Evolutionary conservation across 2,797 vertebrate genomes (phyloP).

Genomic region (Arrhamphus sclerolepis): DNA sequence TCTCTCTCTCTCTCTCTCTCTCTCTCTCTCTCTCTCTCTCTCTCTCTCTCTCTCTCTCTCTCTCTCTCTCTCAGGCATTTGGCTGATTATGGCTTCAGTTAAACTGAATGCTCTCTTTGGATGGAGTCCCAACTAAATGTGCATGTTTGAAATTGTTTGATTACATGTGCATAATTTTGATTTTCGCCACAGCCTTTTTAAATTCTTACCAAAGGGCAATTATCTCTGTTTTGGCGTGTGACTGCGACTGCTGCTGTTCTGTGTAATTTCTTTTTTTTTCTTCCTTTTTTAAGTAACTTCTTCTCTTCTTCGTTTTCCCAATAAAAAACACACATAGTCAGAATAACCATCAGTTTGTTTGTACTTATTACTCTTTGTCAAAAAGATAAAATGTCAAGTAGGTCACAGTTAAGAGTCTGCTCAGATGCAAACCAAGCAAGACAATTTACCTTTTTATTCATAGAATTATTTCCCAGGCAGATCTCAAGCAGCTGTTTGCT

Average conservation of each 20-base stretch:
- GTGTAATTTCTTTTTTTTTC: not conserved
- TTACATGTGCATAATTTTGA: constrained; percentile 14
- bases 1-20: too few relatives aligned
- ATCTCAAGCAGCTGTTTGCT: not conserved
- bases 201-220: constrained; percentile 20
- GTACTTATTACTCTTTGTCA: constrained; percentile 6
- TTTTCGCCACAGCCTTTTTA: constrained; percentile 7
- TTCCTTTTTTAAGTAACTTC: constrained; percentile 34
- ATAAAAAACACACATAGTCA: constrained; percentile 3
- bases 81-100: constrained; percentile 61
- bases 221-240: constrained; percentile 28
- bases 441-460: too few relatives aligned
- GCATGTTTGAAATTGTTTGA: constrained; percentile 19
- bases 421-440: too few relatives aligned
- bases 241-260: constrained; percentile 14
- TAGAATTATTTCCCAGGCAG: too few relatives aligned
- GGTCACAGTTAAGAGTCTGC: too few relatives aligned
- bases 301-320: constrained; percentile 16
- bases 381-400: not conserved
- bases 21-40: too few relatives aligned
- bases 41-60: too few relatives aligned
- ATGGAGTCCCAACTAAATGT: constrained; percentile 25
- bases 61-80: constrained; percentile 35
- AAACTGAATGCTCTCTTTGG: constrained; percentile 43
- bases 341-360: constrained; percentile 25